Evolutionary conservation across 2,888 invertebrate genomes (phyloP), one percentile per base, ranked within the genome.

Genomic region (Apodemia mormo): DNA sequence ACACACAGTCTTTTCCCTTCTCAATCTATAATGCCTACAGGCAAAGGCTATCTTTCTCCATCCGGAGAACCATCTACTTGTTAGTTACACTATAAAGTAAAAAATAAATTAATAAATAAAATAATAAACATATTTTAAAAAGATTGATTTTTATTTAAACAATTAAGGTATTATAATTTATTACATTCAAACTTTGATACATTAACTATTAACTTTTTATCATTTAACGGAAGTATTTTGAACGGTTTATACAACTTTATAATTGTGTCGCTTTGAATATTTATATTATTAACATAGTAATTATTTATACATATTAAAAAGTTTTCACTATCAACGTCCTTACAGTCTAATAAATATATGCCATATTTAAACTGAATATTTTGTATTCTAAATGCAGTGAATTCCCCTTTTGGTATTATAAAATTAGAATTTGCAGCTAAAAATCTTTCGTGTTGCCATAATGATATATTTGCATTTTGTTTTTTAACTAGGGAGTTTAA

Each of bases 401-500:
- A 78, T 67, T 86, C 84, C 69, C 78, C 83, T 80, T 86, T 90
- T 0, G 92, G 90, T 30, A 92, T 83, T 1, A 88, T 75, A 76
- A 92, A 90, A 75, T 85, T 88, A 10, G 92, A 88, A 78, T 86
- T 87, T 74, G 81, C 85, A 1, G 93, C 94, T 73, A 93, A 81
- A 81, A 85, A 94, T 71, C 85, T 81, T 79, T 95, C 94, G 76
- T 95, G 94, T 80, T 93, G 88, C 94, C 94, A 94, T 68, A 94
- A 83, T 45, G 89, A 89, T 68, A 90, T 73, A 73, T 83, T 87
- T 0, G 90, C 86, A 70, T 84, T 90, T 79, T 93, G 92, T 79
- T 92, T 91, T 81, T 89, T 90, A 73, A 94, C 75, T 12, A 93
- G 79, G 56, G 77, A 81, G 76, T 89, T 85, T 30, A 94, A 77